Base-by-base conservation (phyloP, 2,888 invertebrate genomes). In the Drosophila sordidapex region DNA sequence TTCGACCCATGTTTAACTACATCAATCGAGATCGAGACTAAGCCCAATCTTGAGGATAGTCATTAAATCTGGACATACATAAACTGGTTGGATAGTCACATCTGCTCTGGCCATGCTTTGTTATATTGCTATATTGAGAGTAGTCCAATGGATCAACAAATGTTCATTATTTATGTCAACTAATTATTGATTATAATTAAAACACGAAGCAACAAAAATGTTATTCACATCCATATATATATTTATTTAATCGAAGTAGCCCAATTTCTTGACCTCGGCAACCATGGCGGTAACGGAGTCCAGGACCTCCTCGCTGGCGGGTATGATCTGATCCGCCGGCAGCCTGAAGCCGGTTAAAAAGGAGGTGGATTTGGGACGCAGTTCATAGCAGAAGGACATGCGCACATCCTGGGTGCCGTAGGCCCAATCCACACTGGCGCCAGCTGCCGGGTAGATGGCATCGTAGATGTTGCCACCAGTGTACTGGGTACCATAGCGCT, bases 391-490 rank as follows among this genome's bases (percentile, higher is more conserved):
- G 77, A 83, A 92, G 8, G 90, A 10, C 74, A 90, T 83, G 52
- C 87, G 87, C 4, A 90, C 81, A 69, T 70, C 82, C 63, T 85
- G 95, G 2, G 95, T 94, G 46, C 95, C 95, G 85, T 97, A 96
- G 0, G 95, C 96, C 96, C 96, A 98, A 90, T 98, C 98, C 74
- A 95, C 94, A 27, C 95, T 94, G 2, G 94, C 94, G 0, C 97
- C 97, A 8, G 95, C 95, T 0, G 96, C 95, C 0, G 94, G 94
- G 74, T 95, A 94, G 67, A 94, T 92, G 36, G 93, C 91, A 84
- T 94, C 94, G 67, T 93, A 93, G 49, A 95, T 95, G 54, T 94
- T 95, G 53, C 96, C 96, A 60, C 95, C 95, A 18, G 91, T 90
- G 79, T 95, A 96, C 51, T 93, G 92, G 0, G 95, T 96, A n/a